Base-by-base conservation (phyloP, 1,140 invertebrate species). In the Drosophila subobscura region DNA sequence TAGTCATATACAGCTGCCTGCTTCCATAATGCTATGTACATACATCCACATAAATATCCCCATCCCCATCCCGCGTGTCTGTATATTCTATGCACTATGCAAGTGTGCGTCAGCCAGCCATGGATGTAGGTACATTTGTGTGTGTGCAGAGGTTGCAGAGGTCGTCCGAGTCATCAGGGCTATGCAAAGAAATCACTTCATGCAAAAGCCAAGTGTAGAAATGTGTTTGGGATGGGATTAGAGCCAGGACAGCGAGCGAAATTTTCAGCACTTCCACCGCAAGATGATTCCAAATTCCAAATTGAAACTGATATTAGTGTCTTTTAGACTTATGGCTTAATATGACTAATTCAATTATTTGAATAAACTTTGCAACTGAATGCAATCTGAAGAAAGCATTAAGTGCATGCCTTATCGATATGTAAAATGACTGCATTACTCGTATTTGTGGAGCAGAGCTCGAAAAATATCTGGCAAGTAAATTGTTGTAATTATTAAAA, bases 1-100 rank as follows among this genome's bases (percentile, higher is more conserved):
- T 65, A 63, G 75, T 84, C 71, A 84, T 63, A 51, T 79, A 54
- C 79, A 78, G 79, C 79, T 72, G 75, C 49, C 47, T 20, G 16
- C 16, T 20, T 20, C 16, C 16, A 20, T 20, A 20, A 20, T 20
- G 1, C 16, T 20, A 20, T 20, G 16, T 20, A 20, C 16, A 20
- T 1, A 20, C 16, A 33, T 56, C 44, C 44, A 45, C 45, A 45
- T 37, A 56, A 42, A 37, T 56, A 22, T 53, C 27, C 27, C 3
- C 25, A 25, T 27, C 5, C 25, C 0, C 5, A 20, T 20, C 16
- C 16, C 16, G 16, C 22, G n/a, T 42, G 56, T 54, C n/a, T 49
- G 22, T 44, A 63, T 58, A 63, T 44, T 12, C 10, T n/a, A 53
- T 27, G 29, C 57, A 10, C 12, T 12, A 20, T 37, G 41, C 7